Conservation (phyloP, 2,113 vertebrate species). For the Pseudorectes ferrugineus region DNA sequence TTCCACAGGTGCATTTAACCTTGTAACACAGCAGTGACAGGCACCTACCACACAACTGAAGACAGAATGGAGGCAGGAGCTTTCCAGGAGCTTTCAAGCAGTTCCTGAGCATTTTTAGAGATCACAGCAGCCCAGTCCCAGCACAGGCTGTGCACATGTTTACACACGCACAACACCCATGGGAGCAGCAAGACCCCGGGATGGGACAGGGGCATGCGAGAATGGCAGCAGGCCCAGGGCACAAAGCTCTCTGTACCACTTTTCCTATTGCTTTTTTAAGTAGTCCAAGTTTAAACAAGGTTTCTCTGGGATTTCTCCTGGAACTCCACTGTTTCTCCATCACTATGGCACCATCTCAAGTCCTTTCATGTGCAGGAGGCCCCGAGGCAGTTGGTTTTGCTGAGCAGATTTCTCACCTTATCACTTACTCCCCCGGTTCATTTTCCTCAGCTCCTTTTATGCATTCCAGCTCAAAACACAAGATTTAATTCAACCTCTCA, state of each 20-base stretch:
- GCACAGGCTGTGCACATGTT: rapidly evolving
- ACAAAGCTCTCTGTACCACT: not conserved
- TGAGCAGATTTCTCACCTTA: constrained; percentile 2
- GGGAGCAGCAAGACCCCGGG: not conserved
- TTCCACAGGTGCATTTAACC: not conserved
- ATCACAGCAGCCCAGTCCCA: not conserved
- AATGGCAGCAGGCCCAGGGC: not conserved
- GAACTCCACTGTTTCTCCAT: not conserved
- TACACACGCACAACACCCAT: rapidly evolving
- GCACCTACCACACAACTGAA: rapidly evolving
- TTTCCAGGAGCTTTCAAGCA: not conserved
- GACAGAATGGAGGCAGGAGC: not conserved
- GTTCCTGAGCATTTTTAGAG: not conserved
- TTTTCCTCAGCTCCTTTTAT: not conserved
- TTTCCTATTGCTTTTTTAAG: not conserved
- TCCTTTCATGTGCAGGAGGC: not conserved
- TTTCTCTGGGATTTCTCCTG: not conserved
- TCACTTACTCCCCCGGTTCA: not conserved
- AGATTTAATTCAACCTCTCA: not conserved
- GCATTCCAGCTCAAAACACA: not conserved
- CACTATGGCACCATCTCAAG: not conserved
- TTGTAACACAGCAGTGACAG: not conserved
- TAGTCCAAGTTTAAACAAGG: not conserved
- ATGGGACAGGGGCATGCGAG: rapidly evolving
- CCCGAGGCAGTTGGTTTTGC: not conserved